phyloP scores from a whole-genome alignment of 2,113 vertebrate species.

The Gnathonemus echidnorhynchus region DNA sequence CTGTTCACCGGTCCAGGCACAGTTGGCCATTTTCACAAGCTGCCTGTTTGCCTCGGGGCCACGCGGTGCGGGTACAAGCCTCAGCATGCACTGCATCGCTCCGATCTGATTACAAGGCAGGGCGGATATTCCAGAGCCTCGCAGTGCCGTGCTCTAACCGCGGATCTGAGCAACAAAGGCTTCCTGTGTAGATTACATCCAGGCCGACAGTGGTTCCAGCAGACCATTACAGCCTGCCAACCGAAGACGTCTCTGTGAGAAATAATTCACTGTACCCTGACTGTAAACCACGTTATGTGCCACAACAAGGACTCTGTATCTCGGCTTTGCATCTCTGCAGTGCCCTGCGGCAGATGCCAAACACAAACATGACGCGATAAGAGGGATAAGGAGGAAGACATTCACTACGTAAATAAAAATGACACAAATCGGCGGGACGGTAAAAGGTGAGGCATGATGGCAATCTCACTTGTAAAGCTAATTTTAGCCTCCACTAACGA shows the following conservation, averaged over 20 bases:
- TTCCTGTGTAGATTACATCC: not conserved
- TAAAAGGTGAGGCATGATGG: not conserved
- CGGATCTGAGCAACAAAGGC: slow-evolving; percentile 2
- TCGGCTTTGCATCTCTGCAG: not conserved
- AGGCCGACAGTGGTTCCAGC: not conserved
- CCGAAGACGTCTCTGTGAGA: not conserved
- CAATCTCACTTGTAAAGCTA: not conserved
- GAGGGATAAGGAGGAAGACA: not conserved
- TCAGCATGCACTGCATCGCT: slow-evolving; percentile 23
- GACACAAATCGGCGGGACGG: not conserved
- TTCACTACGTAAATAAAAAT: not conserved
- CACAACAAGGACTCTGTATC: not conserved
- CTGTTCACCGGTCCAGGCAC: not conserved
- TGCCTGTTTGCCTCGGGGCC: slow-evolving; percentile 32
- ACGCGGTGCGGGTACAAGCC: slow-evolving; percentile 37
- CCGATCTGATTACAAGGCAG: slow-evolving; percentile 13
- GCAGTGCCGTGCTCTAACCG: not conserved
- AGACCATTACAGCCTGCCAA: not conserved
- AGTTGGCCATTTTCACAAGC: slow-evolving; percentile 26
- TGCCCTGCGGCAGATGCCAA: not conserved
- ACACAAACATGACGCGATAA: not conserved
- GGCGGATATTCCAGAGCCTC: slow-evolving; percentile 9
- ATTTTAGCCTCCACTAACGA: not conserved
- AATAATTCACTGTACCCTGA: not conserved
- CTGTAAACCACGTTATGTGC: not conserved